Conservation (phyloP, 2,888 invertebrate genomes). For the Dryococelus australis region DNA sequence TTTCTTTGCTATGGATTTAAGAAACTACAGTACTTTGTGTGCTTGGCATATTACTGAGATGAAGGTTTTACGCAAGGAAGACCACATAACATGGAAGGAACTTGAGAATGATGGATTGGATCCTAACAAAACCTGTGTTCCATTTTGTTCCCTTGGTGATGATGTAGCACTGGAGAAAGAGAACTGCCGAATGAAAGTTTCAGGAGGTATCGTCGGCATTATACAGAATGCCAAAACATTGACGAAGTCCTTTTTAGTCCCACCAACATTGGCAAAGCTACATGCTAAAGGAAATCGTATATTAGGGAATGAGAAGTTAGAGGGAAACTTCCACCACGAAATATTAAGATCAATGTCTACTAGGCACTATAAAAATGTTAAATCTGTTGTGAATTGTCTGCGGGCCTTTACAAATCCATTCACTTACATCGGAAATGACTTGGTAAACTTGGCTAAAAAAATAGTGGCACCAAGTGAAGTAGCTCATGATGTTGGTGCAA, state of each 20-base stretch:
- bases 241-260: neutral
- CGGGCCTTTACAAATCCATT: no score
- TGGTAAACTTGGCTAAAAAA: no score
- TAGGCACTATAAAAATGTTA: no score
- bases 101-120: no score
- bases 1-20: neutral
- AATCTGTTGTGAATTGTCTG: no score
- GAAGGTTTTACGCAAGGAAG: neutral
- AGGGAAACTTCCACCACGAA: neutral
- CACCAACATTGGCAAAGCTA: constrained; percentile 8
- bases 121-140: neutral
- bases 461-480: no score
- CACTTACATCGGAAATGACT: no score
- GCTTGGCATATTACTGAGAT: neutral
- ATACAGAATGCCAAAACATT: neutral
- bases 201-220: constrained; percentile 11
- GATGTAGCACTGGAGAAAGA: constrained; percentile 18
- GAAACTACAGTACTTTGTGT: constrained; percentile 17
- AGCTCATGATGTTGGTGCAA: no score
- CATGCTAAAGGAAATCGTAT: neutral
- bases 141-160: neutral
- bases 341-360: no score
- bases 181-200: no score
- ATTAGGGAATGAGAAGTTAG: neutral
- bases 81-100: no score